These are phyloP conservation scores for Oithona nana DNA, from an alignment of 2,888 invertebrate genomes.

Conservation along the genomic window DNA sequence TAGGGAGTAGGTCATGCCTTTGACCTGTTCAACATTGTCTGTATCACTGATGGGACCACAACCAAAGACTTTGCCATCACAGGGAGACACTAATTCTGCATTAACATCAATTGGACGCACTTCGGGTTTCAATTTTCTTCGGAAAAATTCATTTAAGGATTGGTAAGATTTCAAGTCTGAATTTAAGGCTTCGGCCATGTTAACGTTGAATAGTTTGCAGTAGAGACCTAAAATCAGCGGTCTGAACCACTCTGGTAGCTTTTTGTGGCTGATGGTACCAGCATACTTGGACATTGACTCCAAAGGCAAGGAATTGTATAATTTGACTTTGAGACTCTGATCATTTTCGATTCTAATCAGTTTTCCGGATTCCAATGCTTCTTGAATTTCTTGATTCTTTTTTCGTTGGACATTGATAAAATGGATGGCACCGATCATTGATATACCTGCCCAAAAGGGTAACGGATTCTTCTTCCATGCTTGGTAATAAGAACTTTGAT, in stretches of 20 bases:
- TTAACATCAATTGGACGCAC: conserved; percentile 48
- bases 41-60: conserved; percentile 58
- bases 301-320: neutral
- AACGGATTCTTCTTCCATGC: neutral
- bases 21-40: conserved; percentile 70
- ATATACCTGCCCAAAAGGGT: neutral
- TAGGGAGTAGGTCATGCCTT: conserved; percentile 70
- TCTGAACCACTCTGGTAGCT: neutral
- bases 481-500: too few species aligned
- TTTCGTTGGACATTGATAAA: neutral
- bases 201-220: neutral
- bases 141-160: conserved; percentile 63
- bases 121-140: conserved; percentile 53
- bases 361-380: neutral
- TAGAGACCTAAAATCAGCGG: neutral
- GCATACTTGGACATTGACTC: neutral
- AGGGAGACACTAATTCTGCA: conserved; percentile 62
- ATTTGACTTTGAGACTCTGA: neutral
- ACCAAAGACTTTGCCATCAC: conserved; percentile 77
- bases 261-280: neutral
- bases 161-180: neutral
- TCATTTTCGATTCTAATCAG: neutral
- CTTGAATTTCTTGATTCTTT: neutral
- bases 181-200: neutral
- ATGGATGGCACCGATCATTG: neutral